Percentiles rank a stretch among this genome's conserved stretches.
These are phyloP conservation scores for Onchidella celtica DNA, from an alignment of 2,888 invertebrate genomes.

Conservation along the genomic window DNA sequence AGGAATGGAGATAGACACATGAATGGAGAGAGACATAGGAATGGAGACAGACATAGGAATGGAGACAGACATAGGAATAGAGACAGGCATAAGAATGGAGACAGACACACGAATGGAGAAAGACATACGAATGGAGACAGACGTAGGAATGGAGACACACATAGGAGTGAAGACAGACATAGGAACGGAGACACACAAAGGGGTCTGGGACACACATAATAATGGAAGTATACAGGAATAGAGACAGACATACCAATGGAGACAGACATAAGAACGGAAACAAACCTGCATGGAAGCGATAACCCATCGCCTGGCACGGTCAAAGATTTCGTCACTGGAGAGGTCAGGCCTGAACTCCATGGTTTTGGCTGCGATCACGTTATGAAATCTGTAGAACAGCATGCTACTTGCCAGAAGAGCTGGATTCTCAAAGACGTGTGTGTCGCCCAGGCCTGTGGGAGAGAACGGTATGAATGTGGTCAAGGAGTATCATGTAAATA, in stretches of 20 bases:
- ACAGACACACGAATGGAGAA: background rate
- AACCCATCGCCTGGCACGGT: conserved; percentile 92
- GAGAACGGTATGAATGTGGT: too few species aligned
- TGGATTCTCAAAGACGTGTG: conserved; percentile 98
- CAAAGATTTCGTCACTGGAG: conserved; percentile 97
- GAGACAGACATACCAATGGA: background rate
- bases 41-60: too few species aligned
- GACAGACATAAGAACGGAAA: background rate
- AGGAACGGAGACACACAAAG: background rate
- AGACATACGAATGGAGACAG: background rate
- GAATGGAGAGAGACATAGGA: too few species aligned
- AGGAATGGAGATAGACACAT: too few species aligned
- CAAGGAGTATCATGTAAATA: too few species aligned
- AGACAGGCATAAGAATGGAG: background rate
- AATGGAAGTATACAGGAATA: background rate
- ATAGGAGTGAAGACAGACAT: background rate
- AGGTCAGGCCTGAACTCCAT: conserved; percentile 88
- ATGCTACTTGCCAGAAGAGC: conserved; percentile 95
- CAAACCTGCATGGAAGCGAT: conserved; percentile 93
- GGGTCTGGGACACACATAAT: background rate
- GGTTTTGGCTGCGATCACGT: conserved; percentile 86
- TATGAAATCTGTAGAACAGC: conserved; percentile 97
- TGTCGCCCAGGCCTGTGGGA: conserved; percentile 93
- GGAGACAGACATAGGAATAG: background rate
- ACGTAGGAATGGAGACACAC: background rate